Percentiles rank a stretch among this genome's conserved stretches.
Conservation (phyloP, 2,113 vertebrate genomes). For the Nettapus auritus region DNA sequence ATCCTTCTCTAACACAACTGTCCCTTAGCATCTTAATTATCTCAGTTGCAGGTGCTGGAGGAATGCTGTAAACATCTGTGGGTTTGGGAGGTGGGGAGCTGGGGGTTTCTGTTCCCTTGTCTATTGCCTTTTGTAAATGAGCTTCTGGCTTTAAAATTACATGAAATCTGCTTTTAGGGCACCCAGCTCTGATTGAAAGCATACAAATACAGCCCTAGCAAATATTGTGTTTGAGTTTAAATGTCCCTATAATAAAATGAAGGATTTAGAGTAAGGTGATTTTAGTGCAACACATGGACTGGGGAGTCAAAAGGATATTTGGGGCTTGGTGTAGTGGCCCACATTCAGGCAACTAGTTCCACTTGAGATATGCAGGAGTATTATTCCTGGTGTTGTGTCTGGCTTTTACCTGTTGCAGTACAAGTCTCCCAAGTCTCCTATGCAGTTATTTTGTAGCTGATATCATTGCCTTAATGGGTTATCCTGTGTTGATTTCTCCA, state of each 20-base stretch:
- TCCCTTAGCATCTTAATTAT: not conserved
- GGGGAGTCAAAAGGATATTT: accelerated
- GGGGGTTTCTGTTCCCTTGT: not conserved
- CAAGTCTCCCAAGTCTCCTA: not conserved
- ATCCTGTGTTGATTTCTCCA: not conserved
- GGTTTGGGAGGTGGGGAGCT: not conserved
- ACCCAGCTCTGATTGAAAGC: not conserved
- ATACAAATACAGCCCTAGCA: not conserved
- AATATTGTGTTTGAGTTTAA: not conserved
- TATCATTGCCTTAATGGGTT: not conserved
- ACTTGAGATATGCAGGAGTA: not conserved
- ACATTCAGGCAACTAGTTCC: not conserved
- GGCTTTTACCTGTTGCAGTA: not conserved
- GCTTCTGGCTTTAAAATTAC: not conserved
- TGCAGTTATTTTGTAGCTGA: not conserved
- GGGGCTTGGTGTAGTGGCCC: not conserved
- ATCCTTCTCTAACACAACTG: not conserved
- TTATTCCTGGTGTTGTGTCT: not conserved
- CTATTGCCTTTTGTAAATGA: not conserved
- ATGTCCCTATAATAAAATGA: not conserved
- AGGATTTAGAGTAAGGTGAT: not conserved
- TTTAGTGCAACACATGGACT: not conserved
- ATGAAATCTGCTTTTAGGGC: not conserved
- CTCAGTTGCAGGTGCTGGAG: not conserved
- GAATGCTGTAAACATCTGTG: not conserved